Evolutionary conservation across 1,140 invertebrate genomes (phyloP).

Genomic region (Drosophila sp.): DNA sequence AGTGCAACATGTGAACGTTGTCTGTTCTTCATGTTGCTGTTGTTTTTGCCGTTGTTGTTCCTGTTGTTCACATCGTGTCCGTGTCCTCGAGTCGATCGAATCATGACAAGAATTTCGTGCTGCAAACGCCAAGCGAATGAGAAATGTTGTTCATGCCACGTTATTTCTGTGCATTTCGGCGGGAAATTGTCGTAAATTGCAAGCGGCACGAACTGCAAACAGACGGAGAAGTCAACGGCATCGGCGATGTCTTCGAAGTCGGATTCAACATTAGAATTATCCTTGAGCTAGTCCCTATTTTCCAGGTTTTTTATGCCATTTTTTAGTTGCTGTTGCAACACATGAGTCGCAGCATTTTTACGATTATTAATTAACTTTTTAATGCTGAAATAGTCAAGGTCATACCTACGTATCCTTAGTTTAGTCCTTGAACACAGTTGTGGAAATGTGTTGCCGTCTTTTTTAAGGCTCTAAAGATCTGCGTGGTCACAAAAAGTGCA

Average conservation of each 20-base stretch:
- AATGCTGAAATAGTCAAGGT: conserved; percentile 56
- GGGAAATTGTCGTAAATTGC: conserved; percentile 78
- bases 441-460: neutral
- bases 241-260: neutral
- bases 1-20: conserved; percentile 56
- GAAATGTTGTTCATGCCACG: conserved; percentile 77
- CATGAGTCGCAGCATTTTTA: conserved; percentile 61
- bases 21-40: neutral
- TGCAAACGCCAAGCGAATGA: conserved; percentile 68
- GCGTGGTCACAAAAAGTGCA: conserved; percentile 64
- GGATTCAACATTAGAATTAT: conserved; percentile 62
- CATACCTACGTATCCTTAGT: conserved; percentile 1
- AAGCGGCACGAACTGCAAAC: conserved; percentile 71
- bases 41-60: neutral
- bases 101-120: conserved; percentile 84
- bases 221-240: conserved; percentile 34
- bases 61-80: conserved; percentile 57
- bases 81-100: conserved; percentile 76
- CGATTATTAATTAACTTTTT: conserved; percentile 72
- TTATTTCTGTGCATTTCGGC: conserved; percentile 74
- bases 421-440: conserved; percentile 1
- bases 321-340: conserved; percentile 31
- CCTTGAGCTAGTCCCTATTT: conserved; percentile 60
- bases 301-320: conserved; percentile 53
- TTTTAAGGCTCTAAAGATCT: conserved; percentile 2